Evolutionary conservation across 2,113 vertebrate genomes (phyloP).

Genomic region (Xenopus laevis): DNA sequence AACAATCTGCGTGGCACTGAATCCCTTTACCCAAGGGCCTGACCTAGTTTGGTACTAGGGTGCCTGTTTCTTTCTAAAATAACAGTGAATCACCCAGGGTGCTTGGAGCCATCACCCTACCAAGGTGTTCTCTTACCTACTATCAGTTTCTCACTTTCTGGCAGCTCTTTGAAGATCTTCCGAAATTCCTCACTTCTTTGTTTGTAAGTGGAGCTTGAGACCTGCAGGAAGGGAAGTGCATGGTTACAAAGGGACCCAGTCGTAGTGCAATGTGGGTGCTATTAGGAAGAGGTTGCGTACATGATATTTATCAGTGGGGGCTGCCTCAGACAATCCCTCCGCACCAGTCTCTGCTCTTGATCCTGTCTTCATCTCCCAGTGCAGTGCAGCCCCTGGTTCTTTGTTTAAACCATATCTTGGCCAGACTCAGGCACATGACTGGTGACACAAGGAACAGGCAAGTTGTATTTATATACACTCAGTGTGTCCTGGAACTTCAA

Average conservation of each 20-base stretch:
- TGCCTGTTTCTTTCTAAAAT: no score
- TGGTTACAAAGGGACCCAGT: background rate
- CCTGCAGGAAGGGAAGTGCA: constrained; percentile 60
- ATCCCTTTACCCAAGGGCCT: no score
- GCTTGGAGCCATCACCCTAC: background rate
- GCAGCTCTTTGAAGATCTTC: constrained; percentile 82
- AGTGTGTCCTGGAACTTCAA: background rate
- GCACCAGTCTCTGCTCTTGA: background rate
- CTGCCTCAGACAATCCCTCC: background rate
- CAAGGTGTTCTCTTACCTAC: constrained; percentile 69
- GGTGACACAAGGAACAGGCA: background rate
- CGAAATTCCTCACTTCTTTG: constrained; percentile 85
- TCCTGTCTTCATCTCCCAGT: background rate
- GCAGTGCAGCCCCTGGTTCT: background rate
- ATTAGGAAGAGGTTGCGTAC: no score
- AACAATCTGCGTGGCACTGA: no score
- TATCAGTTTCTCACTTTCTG: constrained; percentile 79
- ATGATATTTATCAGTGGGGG: no score
- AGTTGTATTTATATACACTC: background rate
- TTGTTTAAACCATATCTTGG: background rate
- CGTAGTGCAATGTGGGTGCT: no score
- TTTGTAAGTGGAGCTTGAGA: constrained; percentile 79
- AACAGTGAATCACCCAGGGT: no score
- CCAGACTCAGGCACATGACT: background rate
- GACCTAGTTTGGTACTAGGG: no score